These are phyloP conservation scores for Bubo scandiacus DNA, from an alignment of 2,113 vertebrate species.

Conservation along the genomic window DNA sequence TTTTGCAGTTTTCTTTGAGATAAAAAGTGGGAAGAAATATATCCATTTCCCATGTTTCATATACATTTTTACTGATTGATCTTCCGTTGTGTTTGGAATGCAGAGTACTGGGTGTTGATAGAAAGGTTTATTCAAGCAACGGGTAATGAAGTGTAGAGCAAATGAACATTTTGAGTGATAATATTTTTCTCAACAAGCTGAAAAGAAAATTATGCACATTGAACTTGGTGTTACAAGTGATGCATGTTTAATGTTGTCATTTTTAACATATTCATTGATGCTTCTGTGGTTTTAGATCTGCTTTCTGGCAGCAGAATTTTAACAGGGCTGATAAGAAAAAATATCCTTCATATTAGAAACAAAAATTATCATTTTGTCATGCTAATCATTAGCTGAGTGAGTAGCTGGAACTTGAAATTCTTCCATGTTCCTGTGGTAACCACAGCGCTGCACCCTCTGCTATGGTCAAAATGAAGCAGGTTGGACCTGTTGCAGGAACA, in stretches of 20 bases:
- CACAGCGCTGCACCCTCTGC: background rate
- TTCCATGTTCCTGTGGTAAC: background rate
- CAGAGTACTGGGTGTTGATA: background rate
- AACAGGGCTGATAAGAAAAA: background rate
- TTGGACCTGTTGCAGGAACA: background rate
- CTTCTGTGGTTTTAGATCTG: background rate
- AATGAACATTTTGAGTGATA: background rate
- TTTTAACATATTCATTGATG: background rate
- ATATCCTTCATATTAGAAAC: background rate
- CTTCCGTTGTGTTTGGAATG: background rate
- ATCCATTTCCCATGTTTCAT: rapidly evolving
- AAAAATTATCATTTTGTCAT: background rate
- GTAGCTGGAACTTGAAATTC: background rate
- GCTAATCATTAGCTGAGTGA: background rate
- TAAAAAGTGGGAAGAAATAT: background rate
- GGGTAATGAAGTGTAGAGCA: background rate
- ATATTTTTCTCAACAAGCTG: background rate
- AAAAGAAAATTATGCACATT: background rate
- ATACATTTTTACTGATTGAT: background rate
- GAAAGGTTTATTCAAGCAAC: background rate
- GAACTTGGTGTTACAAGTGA: background rate
- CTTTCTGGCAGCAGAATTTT: background rate
- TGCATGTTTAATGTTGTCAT: background rate
- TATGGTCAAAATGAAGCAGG: background rate
- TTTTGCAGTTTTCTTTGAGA: background rate